Conservation (phyloP, 37 sponge, comb jelly and placozoan species). For the Diacarnus erythraeanus region DNA sequence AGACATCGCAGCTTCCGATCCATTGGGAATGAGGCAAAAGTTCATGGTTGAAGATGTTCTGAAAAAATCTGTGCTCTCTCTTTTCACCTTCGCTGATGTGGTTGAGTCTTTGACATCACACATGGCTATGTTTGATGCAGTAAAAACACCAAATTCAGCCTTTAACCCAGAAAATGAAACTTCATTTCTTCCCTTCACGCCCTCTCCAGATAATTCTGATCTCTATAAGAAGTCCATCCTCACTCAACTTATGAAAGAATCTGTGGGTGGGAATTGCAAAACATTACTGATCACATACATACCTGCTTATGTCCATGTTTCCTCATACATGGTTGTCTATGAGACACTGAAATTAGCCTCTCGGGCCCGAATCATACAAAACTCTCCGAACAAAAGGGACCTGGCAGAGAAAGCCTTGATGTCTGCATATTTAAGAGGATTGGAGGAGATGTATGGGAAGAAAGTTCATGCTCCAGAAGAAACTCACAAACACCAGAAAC, state of each 20-base stretch:
- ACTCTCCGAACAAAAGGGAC: slow-evolving; percentile 70
- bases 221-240: slow-evolving; percentile 29
- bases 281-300: slow-evolving; percentile 47
- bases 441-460: slow-evolving; percentile 42
- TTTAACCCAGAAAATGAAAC: not conserved
- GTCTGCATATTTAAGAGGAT: slow-evolving; percentile 73
- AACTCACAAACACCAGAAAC: not conserved
- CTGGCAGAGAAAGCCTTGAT: slow-evolving; percentile 75
- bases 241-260: slow-evolving; percentile 41
- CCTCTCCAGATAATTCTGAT: not conserved
- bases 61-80: slow-evolving; percentile 5
- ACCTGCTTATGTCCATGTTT: not conserved
- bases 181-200: not conserved
- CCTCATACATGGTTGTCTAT: not conserved
- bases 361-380: slow-evolving; percentile 39
- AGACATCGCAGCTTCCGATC: slow-evolving; percentile 17
- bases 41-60: not conserved
- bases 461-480: slow-evolving; percentile 2
- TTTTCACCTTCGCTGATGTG: slow-evolving; percentile 19
- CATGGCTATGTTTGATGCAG: not conserved
- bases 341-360: slow-evolving; percentile 35
- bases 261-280: slow-evolving; percentile 80
- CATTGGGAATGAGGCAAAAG: not conserved
- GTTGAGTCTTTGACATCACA: slow-evolving; percentile 26
- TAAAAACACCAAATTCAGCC: not conserved